Base-by-base conservation (phyloP, 2,888 invertebrate genomes). In the Criorhina ranunculi region DNA sequence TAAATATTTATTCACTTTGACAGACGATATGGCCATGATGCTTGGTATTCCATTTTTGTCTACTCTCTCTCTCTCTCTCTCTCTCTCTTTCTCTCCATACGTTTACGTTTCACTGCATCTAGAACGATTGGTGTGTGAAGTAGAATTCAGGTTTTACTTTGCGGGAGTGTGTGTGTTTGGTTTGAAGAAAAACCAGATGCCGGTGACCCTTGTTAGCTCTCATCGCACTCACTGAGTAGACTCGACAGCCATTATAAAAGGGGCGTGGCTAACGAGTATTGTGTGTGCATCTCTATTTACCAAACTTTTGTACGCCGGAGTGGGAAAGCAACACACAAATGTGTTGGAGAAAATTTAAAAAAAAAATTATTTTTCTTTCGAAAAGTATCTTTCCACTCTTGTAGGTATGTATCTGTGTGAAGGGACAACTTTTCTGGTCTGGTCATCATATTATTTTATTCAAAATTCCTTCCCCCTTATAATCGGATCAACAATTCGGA, bases 241-340 rank as follows among this genome's bases (percentile, higher is more conserved):
- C 31, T 62, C 64, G 81, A 76, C 81, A 85, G 85, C 85, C 85
- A 85, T 85, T 85, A 66, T 70, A 70, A 85, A 85, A 76, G 64
- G 75, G 85, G 85, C 85, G 85, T 80, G 80, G 57, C 80, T 19
- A 44, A 49, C 29, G 49, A 49, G 64, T 59, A 12, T 33, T 57
- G 19, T 35, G 5, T 17, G 49, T 79, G 51, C 57, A 17, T 51
- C 35, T 64, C 57, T 80, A 80, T 80, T 75, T 75, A 44, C 79
- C 62, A 37, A 57, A 33, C 42, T 12, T 35, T 49, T 29, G 24
- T n/a, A 6, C 19, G 40, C 33, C n/a, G 9, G 11, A 46, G n/a
- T 31, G 11, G 44, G 44, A 62, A 31, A 31, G 37, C 17, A 44
- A 6, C 44, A 44, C n/a, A 37, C 15, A 37, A 60, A 31, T 8